Base-by-base conservation (phyloP, 2,797 vertebrate genomes). In the Buphagus erythrorhynchus region DNA sequence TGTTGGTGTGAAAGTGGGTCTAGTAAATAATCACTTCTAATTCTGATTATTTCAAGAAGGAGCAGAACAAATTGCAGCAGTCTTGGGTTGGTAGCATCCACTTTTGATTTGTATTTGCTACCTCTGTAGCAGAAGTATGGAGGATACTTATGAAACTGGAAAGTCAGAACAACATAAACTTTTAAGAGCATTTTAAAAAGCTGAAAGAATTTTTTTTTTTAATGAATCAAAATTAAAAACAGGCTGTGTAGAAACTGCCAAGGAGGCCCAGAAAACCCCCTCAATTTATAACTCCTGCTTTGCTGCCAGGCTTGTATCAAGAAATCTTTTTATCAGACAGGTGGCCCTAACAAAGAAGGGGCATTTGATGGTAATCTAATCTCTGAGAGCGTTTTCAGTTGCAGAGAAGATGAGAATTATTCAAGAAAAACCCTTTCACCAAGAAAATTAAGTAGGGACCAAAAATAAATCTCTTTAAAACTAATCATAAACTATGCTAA, bases 361-460 rank as follows among this genome's bases (percentile, higher is more conserved):
- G 95, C 89, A 91, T 71, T 94, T 87, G 46, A 76, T 96, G 67
- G 92, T 96, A 97, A 97, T 95, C 87, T 93, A 92, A 97, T 97
- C 95, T 95, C 94, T 96, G 90, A 90, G 65, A 86, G 72, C 84
- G 65, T 67, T 88, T 96, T 94, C 87, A 87, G 62, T 95, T 95
- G 63, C 79, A 96, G 62, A 35, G 69, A 95, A 95, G 57, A 95
- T 76, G 42, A 96, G 66, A 94, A 89, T 42, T 51, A 69, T 65
- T 4, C 38, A 18, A 58, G 63, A 92, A 35, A 90, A 43, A 5
- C 9, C 10, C 10, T 72, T 59, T 67, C 36, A 83, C 33, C 19
- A 29, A 69, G 38, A 75, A 91, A 93, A 94, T 43, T 61, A 91
- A 67, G 28, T 6, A 55, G 25, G 1, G 22, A 69, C 20, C 5